Base-by-base conservation (phyloP, 1,140 invertebrate species). In the Saccostrea glomerata region DNA sequence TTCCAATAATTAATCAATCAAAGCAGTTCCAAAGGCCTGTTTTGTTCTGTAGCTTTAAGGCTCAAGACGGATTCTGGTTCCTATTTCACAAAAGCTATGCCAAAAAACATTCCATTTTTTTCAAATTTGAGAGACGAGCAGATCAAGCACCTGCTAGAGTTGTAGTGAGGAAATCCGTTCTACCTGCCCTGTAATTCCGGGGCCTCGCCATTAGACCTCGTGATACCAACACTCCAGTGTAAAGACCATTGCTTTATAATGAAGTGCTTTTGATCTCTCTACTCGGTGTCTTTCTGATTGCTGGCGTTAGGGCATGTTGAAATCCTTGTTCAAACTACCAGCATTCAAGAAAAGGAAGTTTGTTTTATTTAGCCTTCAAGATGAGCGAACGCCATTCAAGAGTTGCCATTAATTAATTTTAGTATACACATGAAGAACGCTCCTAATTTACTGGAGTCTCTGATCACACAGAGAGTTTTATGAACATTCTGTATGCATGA, bases 31-130 rank as follows among this genome's bases (percentile, higher is more conserved):
- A 30, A 13, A 77, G 70, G 25, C 25, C 25, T 30, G 70, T 30
- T 25, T 15, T 36, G 23, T 25, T 36, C 23, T 25, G 7, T 25
- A 77, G 30, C 70, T 77, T 36, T 30, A 77, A 12, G 70, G 30
- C 15, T 30, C 70, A 30, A 36, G 70, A 30, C 70, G 70, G 2
- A 25, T 77, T 77, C 70, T 77, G 23, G 13, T 77, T 25, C 23
- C 23, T 30, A 77, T 77, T 25, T 77, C 70, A 13, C 7, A 30
- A 30, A 36, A 77, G 30, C 23, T 30, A 77, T 77, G 70, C 70
- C 70, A 77, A 77, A 47, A 47, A 77, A 77, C 70, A 77, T 77
- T 77, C 70, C 70, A 77, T 77, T 77, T 77, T 73, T 77, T 77
- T 30, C 23, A 77, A 77, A 30, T 30, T 77, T 77, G 70, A 77